Percentiles rank a stretch among this genome's conserved stretches.
phyloP scores from a whole-genome alignment of 2,797 vertebrate species.

The Odontamblyopus rebecca region DNA sequence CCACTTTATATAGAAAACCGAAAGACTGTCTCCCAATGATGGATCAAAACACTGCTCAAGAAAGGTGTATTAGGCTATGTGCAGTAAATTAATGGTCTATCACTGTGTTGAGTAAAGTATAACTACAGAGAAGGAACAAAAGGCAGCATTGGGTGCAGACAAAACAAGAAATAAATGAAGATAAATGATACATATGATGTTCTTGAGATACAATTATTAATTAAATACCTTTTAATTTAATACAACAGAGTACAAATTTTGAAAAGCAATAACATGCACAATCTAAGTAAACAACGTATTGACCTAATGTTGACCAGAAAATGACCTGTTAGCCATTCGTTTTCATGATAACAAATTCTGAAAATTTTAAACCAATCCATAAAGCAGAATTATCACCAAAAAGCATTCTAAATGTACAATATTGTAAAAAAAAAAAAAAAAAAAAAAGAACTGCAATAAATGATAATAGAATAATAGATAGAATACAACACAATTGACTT shows the following conservation, averaged over 20 bases:
- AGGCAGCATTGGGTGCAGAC: not conserved
- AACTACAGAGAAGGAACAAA: slow-evolving; percentile 6
- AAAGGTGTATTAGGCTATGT: slow-evolving; percentile 45
- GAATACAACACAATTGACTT: too few relatives aligned
- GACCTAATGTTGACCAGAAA: too few relatives aligned
- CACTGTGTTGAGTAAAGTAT: slow-evolving; percentile 18
- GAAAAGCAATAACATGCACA: too few relatives aligned
- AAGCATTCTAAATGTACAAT: too few relatives aligned
- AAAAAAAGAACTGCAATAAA: too few relatives aligned
- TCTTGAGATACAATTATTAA: not conserved
- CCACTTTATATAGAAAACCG: slow-evolving; percentile 51
- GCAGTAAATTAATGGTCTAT: slow-evolving; percentile 38
- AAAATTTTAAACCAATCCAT: too few relatives aligned
- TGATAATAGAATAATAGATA: too few relatives aligned
- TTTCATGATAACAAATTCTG: too few relatives aligned
- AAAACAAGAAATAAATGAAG: not conserved
- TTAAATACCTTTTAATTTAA: not conserved
- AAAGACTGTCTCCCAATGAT: slow-evolving; percentile 41
- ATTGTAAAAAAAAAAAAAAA: too few relatives aligned
- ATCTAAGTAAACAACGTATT: too few relatives aligned
- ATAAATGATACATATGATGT: not conserved
- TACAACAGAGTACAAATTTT: not conserved
- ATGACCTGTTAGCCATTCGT: too few relatives aligned
- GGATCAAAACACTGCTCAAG: slow-evolving; percentile 53
- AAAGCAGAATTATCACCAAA: too few relatives aligned